These are phyloP conservation scores for Pithys albifrons DNA, from an alignment of 2,113 vertebrate genomes.

Conservation along the genomic window DNA sequence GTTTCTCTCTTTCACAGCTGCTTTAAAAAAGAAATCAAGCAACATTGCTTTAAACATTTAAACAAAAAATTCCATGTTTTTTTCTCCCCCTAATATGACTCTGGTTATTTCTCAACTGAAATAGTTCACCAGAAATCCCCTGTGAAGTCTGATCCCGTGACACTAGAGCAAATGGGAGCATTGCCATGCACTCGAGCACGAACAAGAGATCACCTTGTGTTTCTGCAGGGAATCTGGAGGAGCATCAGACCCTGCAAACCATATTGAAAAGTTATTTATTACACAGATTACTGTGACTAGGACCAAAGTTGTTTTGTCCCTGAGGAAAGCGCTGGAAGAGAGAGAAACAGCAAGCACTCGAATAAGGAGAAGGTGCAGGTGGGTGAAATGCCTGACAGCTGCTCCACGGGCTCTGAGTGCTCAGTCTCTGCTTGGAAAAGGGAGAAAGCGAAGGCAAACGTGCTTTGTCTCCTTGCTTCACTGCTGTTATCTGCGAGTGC, in stretches of 20 bases:
- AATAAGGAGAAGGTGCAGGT: not conserved
- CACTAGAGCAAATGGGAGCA: not conserved
- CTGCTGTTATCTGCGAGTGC: not conserved
- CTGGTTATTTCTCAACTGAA: not conserved
- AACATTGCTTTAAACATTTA: not conserved
- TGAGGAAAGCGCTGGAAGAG: not conserved
- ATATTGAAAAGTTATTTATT: not conserved
- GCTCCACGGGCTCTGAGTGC: rapidly evolving
- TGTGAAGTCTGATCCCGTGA: not conserved
- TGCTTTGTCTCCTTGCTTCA: not conserved
- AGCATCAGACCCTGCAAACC: not conserved
- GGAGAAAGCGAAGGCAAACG: not conserved
- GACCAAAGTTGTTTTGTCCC: not conserved
- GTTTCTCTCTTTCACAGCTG: not conserved
- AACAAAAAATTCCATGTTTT: not conserved
- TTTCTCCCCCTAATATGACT: not conserved
- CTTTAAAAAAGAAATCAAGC: not conserved
- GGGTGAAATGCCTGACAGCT: not conserved
- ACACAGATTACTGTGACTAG: not conserved
- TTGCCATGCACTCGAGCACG: rapidly evolving
- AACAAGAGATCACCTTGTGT: not conserved
- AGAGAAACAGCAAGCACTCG: rapidly evolving
- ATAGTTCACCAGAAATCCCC: not conserved
- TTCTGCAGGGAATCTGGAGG: not conserved
- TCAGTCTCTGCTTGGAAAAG: not conserved